Percentiles rank a stretch among this genome's conserved stretches.
phyloP scores from a whole-genome alignment of 2,888 invertebrate species.

The Allacma fusca region DNA sequence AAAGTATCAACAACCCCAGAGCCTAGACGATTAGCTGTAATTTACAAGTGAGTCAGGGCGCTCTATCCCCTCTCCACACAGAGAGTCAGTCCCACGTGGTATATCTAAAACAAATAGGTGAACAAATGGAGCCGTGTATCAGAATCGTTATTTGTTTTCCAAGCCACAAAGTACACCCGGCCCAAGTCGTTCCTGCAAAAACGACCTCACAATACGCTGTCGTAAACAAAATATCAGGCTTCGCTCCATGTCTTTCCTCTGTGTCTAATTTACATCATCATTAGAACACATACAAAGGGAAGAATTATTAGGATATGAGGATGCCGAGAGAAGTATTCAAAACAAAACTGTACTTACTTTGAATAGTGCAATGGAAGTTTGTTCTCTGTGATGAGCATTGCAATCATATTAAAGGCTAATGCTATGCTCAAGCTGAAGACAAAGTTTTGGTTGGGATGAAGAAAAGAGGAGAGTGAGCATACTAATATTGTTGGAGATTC shows the following conservation, averaged over 20 bases:
- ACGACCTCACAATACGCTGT: slow-evolving; percentile 21
- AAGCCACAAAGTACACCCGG: slow-evolving; percentile 25
- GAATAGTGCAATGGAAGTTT: too few species aligned
- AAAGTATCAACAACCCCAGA: not conserved
- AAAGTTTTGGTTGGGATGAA: too few species aligned
- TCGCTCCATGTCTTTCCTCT: not conserved
- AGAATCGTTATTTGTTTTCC: slow-evolving; percentile 31
- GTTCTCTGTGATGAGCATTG: too few species aligned
- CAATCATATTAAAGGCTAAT: too few species aligned
- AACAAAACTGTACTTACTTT: too few species aligned
- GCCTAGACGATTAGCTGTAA: not conserved
- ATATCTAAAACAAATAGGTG: slow-evolving; percentile 11
- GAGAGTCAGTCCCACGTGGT: slow-evolving; percentile 25
- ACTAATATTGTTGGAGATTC: too few species aligned
- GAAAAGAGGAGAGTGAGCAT: too few species aligned
- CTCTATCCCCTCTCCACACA: not conserved
- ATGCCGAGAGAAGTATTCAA: not conserved
- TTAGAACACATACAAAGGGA: not conserved
- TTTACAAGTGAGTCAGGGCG: not conserved
- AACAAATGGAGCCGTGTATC: slow-evolving; percentile 33
- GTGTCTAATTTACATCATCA: slow-evolving; percentile 5
- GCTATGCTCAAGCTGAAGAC: too few species aligned
- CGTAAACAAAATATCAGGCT: slow-evolving; percentile 13
- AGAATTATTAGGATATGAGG: not conserved
- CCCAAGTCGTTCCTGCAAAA: slow-evolving; percentile 18